phyloP scores from a whole-genome alignment of 2,113 vertebrate species.

The Mormyrus iriodes region DNA sequence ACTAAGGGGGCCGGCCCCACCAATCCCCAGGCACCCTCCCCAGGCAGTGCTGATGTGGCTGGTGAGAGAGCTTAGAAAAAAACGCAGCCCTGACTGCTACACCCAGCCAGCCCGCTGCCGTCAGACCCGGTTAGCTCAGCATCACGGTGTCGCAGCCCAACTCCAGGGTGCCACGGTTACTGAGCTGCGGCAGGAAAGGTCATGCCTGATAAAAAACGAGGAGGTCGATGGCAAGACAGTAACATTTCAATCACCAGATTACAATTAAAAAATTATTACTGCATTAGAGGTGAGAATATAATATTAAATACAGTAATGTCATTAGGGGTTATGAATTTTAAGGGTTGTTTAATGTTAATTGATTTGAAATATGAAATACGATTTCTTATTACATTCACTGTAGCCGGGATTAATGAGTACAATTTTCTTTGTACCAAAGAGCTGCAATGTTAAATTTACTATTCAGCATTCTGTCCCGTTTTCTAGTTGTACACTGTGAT shows the following conservation, averaged over 20 bases:
- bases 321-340: not conserved
- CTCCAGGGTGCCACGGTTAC: not conserved
- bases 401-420: not conserved
- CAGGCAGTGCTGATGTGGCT: not conserved
- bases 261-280: not conserved
- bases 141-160: not conserved
- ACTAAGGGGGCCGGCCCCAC: conserved; percentile 34
- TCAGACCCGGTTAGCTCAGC: not conserved
- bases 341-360: not conserved
- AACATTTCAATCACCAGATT: not conserved
- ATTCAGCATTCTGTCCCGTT: not conserved
- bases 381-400: not conserved
- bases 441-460: not conserved
- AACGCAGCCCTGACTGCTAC: not conserved
- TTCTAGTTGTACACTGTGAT: not conserved
- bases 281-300: not conserved
- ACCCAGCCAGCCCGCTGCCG: not conserved
- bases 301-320: not conserved
- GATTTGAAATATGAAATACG: not conserved
- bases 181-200: not conserved
- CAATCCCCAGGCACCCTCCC: conserved; percentile 29
- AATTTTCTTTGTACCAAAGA: not conserved
- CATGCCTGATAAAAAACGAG: not conserved
- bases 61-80: not conserved
- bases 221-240: not conserved